Percentiles rank a stretch among this genome's conserved stretches.
Conservation (phyloP, 2,888 invertebrate genomes). For the Steinernema carpocapsae region DNA sequence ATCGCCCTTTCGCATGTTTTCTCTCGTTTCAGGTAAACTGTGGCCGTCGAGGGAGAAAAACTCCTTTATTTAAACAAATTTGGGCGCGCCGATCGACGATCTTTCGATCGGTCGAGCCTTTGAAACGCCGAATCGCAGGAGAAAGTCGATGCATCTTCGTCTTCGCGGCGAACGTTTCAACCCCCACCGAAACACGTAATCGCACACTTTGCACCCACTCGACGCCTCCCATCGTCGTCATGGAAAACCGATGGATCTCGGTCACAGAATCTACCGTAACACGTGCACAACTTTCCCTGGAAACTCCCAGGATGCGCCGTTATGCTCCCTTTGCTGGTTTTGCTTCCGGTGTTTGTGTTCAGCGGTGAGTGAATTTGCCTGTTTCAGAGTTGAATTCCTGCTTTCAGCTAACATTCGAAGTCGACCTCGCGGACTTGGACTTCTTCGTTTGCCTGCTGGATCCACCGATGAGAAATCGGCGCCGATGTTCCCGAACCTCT, state of each 20-base stretch:
- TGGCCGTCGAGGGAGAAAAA: no score
- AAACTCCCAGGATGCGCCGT: background rate
- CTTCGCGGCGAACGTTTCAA: background rate
- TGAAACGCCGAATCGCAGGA: background rate
- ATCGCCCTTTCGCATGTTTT: no score
- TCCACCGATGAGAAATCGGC: constrained; percentile 62
- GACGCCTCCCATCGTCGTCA: background rate
- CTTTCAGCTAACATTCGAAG: constrained; percentile 48
- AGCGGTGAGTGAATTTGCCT: background rate
- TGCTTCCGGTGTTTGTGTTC: background rate
- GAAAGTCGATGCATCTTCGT: background rate
- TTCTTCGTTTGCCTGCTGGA: constrained; percentile 59
- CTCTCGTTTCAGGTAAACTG: no score
- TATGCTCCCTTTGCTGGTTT: background rate
- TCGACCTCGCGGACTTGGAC: constrained; percentile 58
- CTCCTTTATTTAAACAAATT: no score
- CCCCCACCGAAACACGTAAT: background rate
- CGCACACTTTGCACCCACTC: background rate
- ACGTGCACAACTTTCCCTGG: no score
- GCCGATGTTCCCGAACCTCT: constrained; percentile 59
- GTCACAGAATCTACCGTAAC: background rate
- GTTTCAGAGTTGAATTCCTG: background rate
- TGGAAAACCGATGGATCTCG: background rate
- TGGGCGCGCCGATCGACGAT: background rate
- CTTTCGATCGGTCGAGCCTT: background rate